Evolutionary conservation across 2,113 vertebrate species (phyloP), one percentile per base, ranked within the genome.

Genomic region (Callipepla squamata): DNA sequence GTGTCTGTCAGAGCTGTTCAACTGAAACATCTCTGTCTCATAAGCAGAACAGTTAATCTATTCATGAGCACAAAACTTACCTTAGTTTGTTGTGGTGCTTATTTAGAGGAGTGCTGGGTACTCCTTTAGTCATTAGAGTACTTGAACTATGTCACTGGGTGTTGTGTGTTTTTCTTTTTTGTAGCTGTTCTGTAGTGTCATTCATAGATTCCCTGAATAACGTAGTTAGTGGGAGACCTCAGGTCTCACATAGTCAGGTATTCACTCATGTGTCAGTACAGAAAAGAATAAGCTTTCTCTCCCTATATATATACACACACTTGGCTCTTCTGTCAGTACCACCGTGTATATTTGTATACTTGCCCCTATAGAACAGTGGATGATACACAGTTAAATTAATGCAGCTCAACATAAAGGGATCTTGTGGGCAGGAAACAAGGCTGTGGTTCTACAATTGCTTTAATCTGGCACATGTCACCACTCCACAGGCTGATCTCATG

Each of bases 11-110:
- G 42, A 16, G 42, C 36, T 36, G n/a, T 48, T 20, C 44, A 42
- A 13, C 23, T 55, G 26, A 48, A 30, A 26, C 0, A 0, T 67
- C 57, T 32, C 34, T 38, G 45, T 57, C 26, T 40, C 50, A 11
- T 26, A 20, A 70, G 44, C 16, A 74, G 75, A 76, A 57, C 0
- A 34, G 30, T 25, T 44, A 38, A 26, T 28, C 55, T 42, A 45
- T 36, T 51, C 28, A 14, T 38, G 48, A 20, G 7, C 58, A 40
- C 36, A 69, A 42, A 55, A 10, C 8, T 63, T 40, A 18, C 32
- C 34, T 38, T 51, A 20, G 6, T 78, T 57, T 65, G 21, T 59
- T 44, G 18, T 12, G 38, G 26, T 22, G 45, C 19, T 26, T 22
- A 19, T 61, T 10, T 14, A 38, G 38, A 57, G 58, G 23, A 73